Percentiles rank a stretch among this genome's conserved stretches.
Conservation (phyloP, 2,888 invertebrate genomes). For the Aproaerema taeniolella region DNA sequence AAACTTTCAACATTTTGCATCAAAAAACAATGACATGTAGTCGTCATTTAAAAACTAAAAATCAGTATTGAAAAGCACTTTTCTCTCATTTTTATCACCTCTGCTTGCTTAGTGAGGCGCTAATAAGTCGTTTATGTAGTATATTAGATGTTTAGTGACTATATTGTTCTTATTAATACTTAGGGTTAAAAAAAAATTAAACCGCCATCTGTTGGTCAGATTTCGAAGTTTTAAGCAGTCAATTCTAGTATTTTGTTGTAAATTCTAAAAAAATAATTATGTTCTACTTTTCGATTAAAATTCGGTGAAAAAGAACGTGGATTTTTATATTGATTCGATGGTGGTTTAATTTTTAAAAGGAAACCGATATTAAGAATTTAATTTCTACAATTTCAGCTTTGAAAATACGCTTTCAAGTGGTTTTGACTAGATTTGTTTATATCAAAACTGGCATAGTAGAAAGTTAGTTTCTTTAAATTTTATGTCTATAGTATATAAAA, state of each 20-base stretch:
- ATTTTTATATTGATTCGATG: no score
- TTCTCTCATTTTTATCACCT: constrained; percentile 28
- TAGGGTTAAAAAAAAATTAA: no score
- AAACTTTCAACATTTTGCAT: no score
- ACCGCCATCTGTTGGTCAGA: no score
- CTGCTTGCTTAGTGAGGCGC: constrained; percentile 30
- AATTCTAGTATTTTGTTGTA: no score
- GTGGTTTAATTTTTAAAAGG: no score
- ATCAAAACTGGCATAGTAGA: constrained; percentile 50
- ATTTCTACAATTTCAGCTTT: constrained; percentile 58
- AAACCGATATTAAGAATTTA: constrained; percentile 19
- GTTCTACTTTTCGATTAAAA: no score
- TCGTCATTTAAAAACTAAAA: constrained; percentile 12
- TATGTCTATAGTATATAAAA: constrained; percentile 42
- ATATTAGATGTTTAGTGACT: constrained; percentile 31
- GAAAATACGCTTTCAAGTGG: constrained; percentile 28
- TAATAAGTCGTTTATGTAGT: constrained; percentile 40
- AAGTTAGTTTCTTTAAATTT: constrained; percentile 33
- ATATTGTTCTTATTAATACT: constrained; percentile 8
- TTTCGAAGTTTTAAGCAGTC: no score
- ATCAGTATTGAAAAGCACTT: constrained; percentile 37
- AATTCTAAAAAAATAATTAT: no score
- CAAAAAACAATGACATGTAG: no score
- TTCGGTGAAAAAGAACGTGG: no score
- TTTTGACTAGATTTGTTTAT: constrained; percentile 21